phyloP scores from a whole-genome alignment of 2,113 vertebrate genomes.

The Bufo gargarizans region DNA sequence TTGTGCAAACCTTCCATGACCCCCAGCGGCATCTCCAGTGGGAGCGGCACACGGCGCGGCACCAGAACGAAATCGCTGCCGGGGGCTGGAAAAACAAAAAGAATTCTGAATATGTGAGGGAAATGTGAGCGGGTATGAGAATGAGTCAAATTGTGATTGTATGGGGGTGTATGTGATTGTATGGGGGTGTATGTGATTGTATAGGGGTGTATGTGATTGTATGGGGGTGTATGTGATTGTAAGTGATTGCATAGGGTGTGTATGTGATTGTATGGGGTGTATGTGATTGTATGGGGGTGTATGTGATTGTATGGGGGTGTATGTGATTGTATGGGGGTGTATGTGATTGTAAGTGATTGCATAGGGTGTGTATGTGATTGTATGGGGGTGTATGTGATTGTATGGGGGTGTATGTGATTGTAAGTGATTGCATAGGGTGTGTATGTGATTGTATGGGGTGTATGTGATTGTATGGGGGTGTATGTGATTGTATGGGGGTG shows the following conservation, averaged over 20 bases:
- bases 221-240: too few species aligned
- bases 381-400: too few species aligned
- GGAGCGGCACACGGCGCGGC: not conserved
- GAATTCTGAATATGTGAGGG: conserved; percentile 5
- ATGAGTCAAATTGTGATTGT: not conserved
- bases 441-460: too few species aligned
- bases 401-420: too few species aligned
- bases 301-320: not conserved
- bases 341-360: too few species aligned
- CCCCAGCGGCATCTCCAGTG: not conserved
- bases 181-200: not conserved
- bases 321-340: too few species aligned
- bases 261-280: not conserved
- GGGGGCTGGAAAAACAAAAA: not conserved
- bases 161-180: not conserved
- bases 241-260: not conserved
- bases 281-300: not conserved
- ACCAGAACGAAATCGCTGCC: not conserved
- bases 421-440: too few species aligned
- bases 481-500: not conserved
- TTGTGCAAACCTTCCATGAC: conserved; percentile 16
- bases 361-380: too few species aligned
- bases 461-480: not conserved
- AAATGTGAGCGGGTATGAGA: not conserved
- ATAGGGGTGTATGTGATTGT: not conserved